Percentiles rank a stretch among this genome's conserved stretches.
phyloP scores from a whole-genome alignment of 2,113 vertebrate genomes.

The Fulmarus glacialis region DNA sequence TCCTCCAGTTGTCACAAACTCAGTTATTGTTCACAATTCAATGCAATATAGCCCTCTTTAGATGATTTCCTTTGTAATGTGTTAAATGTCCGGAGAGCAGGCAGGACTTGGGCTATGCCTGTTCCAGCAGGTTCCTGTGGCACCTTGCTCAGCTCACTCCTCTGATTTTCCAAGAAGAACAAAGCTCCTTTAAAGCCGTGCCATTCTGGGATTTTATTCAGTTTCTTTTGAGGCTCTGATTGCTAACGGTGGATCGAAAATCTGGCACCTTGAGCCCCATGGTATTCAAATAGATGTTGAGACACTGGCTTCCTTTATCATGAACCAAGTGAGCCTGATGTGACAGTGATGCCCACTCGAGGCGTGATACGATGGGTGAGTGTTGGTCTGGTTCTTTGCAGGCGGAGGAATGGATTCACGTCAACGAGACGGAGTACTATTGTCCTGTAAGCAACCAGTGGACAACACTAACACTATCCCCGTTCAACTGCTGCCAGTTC shows the following conservation, averaged over 20 bases:
- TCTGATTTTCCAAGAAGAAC: neutral
- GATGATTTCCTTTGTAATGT: neutral
- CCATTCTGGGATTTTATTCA: neutral
- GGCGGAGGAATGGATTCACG: conserved; percentile 28
- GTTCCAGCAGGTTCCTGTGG: neutral
- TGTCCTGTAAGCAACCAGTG: conserved; percentile 56
- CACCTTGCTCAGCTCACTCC: neutral
- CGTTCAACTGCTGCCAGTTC: conserved; percentile 58
- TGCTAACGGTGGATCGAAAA: neutral
- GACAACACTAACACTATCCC: neutral
- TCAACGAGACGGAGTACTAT: conserved; percentile 51
- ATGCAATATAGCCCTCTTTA: neutral
- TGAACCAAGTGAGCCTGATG: neutral
- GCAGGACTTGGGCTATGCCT: neutral
- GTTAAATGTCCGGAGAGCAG: neutral
- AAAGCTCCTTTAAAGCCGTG: neutral
- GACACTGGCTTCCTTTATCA: neutral
- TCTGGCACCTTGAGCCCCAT: neutral
- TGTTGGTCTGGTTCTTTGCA: neutral
- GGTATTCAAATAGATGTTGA: neutral
- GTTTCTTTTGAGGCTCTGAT: neutral
- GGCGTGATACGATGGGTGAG: neutral
- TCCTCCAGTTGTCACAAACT: neutral
- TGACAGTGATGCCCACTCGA: neutral
- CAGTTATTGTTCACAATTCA: neutral